Percentiles rank a stretch among this genome's conserved stretches.
These are phyloP conservation scores for Pempheris klunzingeri DNA, from an alignment of 2,797 vertebrate genomes.

Conservation along the genomic window DNA sequence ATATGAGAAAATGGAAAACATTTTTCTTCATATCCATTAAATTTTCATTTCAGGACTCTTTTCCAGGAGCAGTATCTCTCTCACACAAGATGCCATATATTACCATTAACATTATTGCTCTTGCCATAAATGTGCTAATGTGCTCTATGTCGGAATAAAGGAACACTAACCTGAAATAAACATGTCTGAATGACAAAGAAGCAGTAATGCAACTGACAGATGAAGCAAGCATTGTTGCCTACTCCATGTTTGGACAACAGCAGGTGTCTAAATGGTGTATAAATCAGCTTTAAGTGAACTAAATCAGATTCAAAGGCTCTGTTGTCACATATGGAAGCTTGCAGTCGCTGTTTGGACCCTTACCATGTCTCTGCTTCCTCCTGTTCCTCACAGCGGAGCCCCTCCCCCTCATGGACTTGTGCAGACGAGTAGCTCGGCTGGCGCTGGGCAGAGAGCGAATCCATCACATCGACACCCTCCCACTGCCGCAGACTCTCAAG, in stretches of 20 bases:
- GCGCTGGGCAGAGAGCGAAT: conserved; percentile 94
- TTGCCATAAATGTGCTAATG: neutral
- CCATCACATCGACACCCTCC: conserved; percentile 93
- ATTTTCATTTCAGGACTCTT: neutral
- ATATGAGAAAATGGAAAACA: no score
- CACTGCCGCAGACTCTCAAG: conserved; percentile 96
- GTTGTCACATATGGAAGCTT: neutral
- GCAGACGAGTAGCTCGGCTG: conserved; percentile 93
- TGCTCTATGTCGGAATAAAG: neutral
- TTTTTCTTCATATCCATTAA: neutral
- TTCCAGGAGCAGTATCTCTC: neutral
- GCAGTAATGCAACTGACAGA: neutral
- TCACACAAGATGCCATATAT: neutral
- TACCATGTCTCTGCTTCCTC: conserved; percentile 28
- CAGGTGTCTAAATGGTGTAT: neutral
- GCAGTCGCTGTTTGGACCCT: neutral
- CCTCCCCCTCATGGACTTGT: conserved; percentile 97
- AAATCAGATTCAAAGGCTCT: neutral
- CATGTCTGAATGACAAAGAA: neutral
- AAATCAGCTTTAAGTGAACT: neutral
- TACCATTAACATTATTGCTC: neutral
- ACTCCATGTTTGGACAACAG: neutral
- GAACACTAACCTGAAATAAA: neutral
- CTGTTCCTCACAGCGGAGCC: conserved; percentile 90
- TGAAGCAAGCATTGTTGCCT: neutral